phyloP scores from a whole-genome alignment of 1,140 invertebrate genomes.

The Tetramorium alpestre region DNA sequence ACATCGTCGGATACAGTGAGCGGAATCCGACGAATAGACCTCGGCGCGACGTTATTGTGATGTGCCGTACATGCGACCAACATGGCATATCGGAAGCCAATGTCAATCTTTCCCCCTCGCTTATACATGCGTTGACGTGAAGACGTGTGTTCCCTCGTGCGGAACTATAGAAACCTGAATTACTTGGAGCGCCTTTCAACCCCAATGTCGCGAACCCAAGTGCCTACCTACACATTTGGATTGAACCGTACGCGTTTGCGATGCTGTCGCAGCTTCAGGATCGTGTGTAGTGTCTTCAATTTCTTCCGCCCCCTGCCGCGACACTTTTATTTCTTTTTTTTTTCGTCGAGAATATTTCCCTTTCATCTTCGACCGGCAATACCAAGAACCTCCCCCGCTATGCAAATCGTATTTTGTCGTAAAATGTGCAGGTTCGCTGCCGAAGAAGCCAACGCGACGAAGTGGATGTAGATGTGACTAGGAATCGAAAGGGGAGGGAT shows the following conservation, averaged over 20 bases:
- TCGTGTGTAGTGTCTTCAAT: constrained; percentile 41
- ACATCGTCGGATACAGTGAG: constrained; percentile 44
- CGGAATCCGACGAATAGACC: constrained; percentile 49
- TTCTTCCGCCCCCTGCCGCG: background rate
- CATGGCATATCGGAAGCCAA: constrained; percentile 47
- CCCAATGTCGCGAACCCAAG: constrained; percentile 57
- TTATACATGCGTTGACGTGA: constrained; percentile 59
- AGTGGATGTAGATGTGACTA: constrained; percentile 54
- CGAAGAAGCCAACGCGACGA: constrained; percentile 59
- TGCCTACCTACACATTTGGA: constrained; percentile 57
- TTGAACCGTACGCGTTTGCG: constrained; percentile 63
- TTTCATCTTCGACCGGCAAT: constrained; percentile 68
- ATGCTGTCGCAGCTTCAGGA: constrained; percentile 15
- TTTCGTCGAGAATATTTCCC: constrained; percentile 60
- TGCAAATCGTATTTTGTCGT: constrained; percentile 73
- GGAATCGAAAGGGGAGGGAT: constrained; percentile 32
- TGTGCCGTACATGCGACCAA: constrained; percentile 18
- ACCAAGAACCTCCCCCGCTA: constrained; percentile 45
- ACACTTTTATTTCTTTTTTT: background rate
- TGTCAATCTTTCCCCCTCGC: constrained; percentile 39
- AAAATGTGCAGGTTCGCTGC: constrained; percentile 62
- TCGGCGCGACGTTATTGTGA: constrained; percentile 34
- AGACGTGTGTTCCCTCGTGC: constrained; percentile 67
- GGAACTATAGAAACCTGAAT: constrained; percentile 71
- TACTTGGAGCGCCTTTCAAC: constrained; percentile 71